Conservation (phyloP, 2,797 vertebrate genomes). For the Acrossocheilus fasciatus region DNA sequence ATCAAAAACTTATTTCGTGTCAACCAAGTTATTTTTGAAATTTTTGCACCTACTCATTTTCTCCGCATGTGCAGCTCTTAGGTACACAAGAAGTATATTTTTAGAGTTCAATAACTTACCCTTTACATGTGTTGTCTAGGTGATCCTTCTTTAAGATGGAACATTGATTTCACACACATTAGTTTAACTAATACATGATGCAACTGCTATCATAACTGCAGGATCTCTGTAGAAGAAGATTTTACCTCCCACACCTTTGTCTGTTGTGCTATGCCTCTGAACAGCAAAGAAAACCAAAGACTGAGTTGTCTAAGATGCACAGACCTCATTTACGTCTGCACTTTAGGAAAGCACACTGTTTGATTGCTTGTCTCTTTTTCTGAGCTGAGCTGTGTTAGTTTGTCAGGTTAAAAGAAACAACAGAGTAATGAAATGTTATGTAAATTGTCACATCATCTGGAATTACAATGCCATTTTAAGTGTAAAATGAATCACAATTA, state of each 20-base stretch:
- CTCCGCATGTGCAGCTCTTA: background rate
- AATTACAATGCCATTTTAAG: background rate
- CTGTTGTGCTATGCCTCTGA: constrained; percentile 29
- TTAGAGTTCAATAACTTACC: constrained; percentile 58
- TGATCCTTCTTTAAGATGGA: constrained; percentile 50
- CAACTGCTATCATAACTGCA: constrained; percentile 34
- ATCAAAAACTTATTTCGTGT: background rate
- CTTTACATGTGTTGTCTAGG: constrained; percentile 24
- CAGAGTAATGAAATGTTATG: background rate
- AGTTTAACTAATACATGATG: constrained; percentile 20
- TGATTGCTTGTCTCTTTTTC: constrained; percentile 6
- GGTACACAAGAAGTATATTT: constrained; percentile 66
- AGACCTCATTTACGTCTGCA: constrained; percentile 46
- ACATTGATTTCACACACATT: constrained; percentile 1
- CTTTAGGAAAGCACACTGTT: constrained; percentile 47
- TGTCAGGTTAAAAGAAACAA: constrained; percentile 12
- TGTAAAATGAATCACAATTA: background rate
- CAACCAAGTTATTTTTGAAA: background rate
- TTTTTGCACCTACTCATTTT: constrained; percentile 12
- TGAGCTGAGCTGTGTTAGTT: background rate
- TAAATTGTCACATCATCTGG: background rate
- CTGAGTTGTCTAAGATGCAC: constrained; percentile 34
- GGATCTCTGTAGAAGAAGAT: background rate
- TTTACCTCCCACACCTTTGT: constrained; percentile 54
- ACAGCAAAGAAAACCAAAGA: constrained; percentile 52